phyloP scores from a whole-genome alignment of 2,888 invertebrate genomes.

The Ceramica pisi region DNA sequence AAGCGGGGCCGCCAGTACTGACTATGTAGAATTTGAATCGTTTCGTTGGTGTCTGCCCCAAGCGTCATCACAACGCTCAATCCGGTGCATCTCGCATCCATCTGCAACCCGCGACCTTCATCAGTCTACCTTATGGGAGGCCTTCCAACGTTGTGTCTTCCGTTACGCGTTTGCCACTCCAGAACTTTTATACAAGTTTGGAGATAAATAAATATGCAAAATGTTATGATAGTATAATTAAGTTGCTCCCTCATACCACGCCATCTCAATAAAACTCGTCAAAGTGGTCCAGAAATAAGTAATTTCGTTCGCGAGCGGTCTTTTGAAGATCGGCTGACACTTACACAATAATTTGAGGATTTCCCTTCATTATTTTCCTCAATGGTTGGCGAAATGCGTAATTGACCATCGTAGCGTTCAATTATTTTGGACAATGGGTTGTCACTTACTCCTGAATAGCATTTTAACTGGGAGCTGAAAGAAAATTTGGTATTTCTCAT shows the following conservation, averaged over 20 bases:
- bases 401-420: slow-evolving; percentile 17
- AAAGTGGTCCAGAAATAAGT: slow-evolving; percentile 15
- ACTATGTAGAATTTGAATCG: too few relatives aligned
- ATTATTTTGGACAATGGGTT: slow-evolving; percentile 25
- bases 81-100: too few relatives aligned
- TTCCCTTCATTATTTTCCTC: slow-evolving; percentile 34
- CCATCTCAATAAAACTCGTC: background rate
- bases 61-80: too few relatives aligned
- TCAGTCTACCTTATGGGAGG: too few relatives aligned
- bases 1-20: too few relatives aligned
- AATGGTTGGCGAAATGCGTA: slow-evolving; percentile 19
- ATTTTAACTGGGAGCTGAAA: too few relatives aligned
- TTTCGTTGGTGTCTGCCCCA: too few relatives aligned
- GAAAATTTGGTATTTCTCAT: background rate
- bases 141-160: too few relatives aligned
- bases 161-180: too few relatives aligned
- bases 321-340: slow-evolving; percentile 11
- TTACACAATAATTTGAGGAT: slow-evolving; percentile 26
- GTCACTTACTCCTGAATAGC: background rate
- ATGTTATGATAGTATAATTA: too few relatives aligned
- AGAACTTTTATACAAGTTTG: background rate
- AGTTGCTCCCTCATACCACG: too few relatives aligned
- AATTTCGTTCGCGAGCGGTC: background rate
- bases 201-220: background rate
- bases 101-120: too few relatives aligned